Percentiles rank a stretch among this genome's conserved stretches.
Evolutionary conservation across 2,113 vertebrate genomes (phyloP).

Genomic region (Beaufortia kweichowensis): DNA sequence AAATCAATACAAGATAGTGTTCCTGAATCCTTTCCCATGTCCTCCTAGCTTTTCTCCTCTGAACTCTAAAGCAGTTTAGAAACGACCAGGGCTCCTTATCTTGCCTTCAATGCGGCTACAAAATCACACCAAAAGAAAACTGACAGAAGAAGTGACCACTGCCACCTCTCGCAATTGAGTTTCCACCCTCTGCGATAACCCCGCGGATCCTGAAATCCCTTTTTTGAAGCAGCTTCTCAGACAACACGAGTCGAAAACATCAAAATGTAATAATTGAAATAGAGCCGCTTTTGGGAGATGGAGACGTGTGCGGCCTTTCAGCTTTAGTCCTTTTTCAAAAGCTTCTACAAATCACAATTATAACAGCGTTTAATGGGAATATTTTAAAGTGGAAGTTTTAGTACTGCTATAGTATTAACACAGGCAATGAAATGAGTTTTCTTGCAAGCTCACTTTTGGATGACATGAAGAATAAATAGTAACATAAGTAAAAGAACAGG

Average conservation of each 20-base stretch:
- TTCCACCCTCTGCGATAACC: constrained; percentile 43
- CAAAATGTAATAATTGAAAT: constrained; percentile 24
- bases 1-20: neutral
- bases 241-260: constrained; percentile 35
- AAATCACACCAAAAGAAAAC: constrained; percentile 32
- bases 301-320: neutral
- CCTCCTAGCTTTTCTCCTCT: neutral
- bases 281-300: constrained; percentile 13
- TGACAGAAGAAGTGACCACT: constrained; percentile 39
- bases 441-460: no score
- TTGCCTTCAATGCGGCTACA: constrained; percentile 31
- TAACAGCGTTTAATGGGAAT: neutral
- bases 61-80: constrained; percentile 15
- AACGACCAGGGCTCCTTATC: constrained; percentile 42
- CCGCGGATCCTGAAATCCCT: constrained; percentile 26
- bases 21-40: neutral
- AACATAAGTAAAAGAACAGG: neutral
- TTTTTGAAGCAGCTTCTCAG: constrained; percentile 9
- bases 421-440: no score
- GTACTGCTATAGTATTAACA: neutral
- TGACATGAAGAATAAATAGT: no score
- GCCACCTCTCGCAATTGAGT: constrained; percentile 27
- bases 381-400: neutral
- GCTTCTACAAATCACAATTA: constrained; percentile 1
- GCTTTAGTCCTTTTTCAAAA: constrained; percentile 13